Base-by-base conservation (phyloP, 2,888 invertebrate species). In the Tipula unca region DNA sequence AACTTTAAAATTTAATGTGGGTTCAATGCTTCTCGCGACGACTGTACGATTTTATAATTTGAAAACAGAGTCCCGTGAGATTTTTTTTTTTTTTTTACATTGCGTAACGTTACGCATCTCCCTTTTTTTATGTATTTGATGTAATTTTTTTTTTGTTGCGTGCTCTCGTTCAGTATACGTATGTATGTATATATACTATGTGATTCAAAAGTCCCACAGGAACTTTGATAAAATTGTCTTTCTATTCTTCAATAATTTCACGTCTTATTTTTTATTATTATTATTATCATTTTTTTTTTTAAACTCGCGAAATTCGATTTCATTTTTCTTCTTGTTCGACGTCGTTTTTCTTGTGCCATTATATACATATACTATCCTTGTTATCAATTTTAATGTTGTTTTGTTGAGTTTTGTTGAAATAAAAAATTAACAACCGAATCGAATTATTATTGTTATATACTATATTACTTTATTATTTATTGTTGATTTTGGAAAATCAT, bases 361-460 rank as follows among this genome's bases (percentile, higher is more conserved):
- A 6, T 32, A 6, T 6, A 6, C 6, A 32, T 32, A 32, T 69
- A 25, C n/a, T 69, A 69, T 69, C 69, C 69, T 69, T 69, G 69
- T 69, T 69, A 69, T 69, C 69, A 69, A 69, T 69, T 69, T 69
- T 69, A 69, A 69, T 69, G 69, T 69, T 69, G 25, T 69, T 10
- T 25, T 25, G 10, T 25, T 3, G 48, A 17, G 48, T 25, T 69
- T 69, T 69, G 69, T 69, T 69, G 69, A 69, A 69, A 69, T 69
- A 69, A 69, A 69, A 69, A 69, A 69, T 69, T 69, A 69, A 69
- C 69, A 69, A 69, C 69, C 69, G 69, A 69, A 69, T 69, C 69
- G 25, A 25, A 69, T 69, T 69, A 69, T 69, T 69, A 69, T 25
- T 69, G 69, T 69, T 69, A 69, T n/a, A n/a, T 69, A 69, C 69